Evolutionary conservation across 2,888 invertebrate species (phyloP), one percentile per base, ranked within the genome.

Genomic region (Spilosoma lubricipeda): DNA sequence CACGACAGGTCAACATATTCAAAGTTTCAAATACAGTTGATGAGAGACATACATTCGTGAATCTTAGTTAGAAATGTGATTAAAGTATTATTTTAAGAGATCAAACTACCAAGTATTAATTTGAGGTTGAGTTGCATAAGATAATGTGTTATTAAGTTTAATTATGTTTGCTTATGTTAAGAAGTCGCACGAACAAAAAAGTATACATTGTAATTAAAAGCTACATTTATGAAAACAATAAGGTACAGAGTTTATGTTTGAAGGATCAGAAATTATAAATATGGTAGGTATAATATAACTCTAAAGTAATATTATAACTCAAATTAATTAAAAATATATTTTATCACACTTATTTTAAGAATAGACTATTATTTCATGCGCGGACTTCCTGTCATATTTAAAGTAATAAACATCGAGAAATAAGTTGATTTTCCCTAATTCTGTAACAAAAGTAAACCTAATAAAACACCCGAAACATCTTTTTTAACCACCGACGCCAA

Each of bases 71-170:
- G 45, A 45, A 48, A 48, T 48, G 18, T 48, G 20, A 48, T 20
- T 20, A 52, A 23, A 52, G 1, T 8, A 23, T 9, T 23, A 52
- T 52, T 52, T 48, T 52, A 4, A 23, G 52, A 82, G 81, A 80
- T 84, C 80, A 79, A 75, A 72, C 75, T 71, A 68, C 67, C 85
- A 84, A 84, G 82, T 83, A 77, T 80, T 70, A 70, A 65, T 77
- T 78, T 80, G 80, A 84, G 79, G 82, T 84, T 79, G 75, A 67
- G 79, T 83, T 83, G 81, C 82, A 70, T 33, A 79, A 84, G 72
- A 65, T 65, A 64, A 30, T 65, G 45, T 36, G 33, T 67, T 63
- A 52, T 52, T 69, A 33, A 48, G 52, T 68, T 68, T 39, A 70
- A 59, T 63, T 63, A 30, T 70, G 15, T 59, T 59, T 63, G 9